These are phyloP conservation scores for Crotalus horridus DNA, from an alignment of 2,113 vertebrate species.

Conservation along the genomic window DNA sequence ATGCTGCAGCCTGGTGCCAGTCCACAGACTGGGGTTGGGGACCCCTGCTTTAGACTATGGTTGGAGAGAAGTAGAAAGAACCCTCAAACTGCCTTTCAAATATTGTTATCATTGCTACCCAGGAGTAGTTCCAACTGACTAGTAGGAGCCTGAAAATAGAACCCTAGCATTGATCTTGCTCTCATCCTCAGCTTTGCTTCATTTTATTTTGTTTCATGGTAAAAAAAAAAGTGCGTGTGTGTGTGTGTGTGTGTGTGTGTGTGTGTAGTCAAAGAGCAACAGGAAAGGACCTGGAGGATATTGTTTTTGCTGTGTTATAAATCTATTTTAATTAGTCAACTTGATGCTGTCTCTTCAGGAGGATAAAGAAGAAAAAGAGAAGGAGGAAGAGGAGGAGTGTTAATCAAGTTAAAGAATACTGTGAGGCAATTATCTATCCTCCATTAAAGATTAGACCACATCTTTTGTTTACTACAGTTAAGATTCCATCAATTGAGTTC, in stretches of 20 bases:
- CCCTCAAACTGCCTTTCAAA: neutral
- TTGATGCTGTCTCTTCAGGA: neutral
- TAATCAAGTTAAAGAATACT: neutral
- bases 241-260: no score
- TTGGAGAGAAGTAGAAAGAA: neutral
- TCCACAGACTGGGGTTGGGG: no score
- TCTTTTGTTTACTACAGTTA: neutral
- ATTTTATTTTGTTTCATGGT: no score
- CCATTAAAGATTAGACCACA: neutral
- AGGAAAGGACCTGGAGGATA: neutral
- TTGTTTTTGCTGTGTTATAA: neutral
- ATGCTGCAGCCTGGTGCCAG: no score
- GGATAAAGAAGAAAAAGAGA: neutral
- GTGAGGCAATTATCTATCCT: neutral
- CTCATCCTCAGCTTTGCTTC: no score
- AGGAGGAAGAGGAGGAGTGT: neutral
- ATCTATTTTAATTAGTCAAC: neutral
- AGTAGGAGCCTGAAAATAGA: no score
- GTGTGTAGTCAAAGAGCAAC: neutral
- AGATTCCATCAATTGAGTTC: neutral
- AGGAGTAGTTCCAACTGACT: no score
- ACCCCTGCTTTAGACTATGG: neutral
- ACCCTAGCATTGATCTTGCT: no score
- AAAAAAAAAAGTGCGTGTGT: no score
- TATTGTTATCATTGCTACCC: no score